Base-by-base conservation (phyloP, 2,113 vertebrate genomes). In the Gobius niger region DNA sequence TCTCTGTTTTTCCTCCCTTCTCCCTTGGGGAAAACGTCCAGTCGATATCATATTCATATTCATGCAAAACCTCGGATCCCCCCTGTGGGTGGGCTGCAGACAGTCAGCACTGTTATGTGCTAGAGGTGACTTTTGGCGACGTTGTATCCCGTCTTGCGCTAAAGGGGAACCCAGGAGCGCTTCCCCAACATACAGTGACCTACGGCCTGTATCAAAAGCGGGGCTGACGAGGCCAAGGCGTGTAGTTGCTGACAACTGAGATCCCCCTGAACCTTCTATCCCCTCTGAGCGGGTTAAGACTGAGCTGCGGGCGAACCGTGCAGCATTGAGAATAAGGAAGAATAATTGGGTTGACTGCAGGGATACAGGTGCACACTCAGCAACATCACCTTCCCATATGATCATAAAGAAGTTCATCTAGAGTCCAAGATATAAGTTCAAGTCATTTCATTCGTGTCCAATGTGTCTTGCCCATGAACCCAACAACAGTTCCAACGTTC, bases 41-140 rank as follows among this genome's bases (percentile, higher is more conserved):
- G 81, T 88, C 87, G 85, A 87, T 89, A 87, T 84, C 77, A 70
- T 82, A 90, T 89, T 90, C 84, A 89, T 89, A 89, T 89, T 90
- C 82, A 88, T 82, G 65, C 50, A 73, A 79, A 81, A 70, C 72
- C 74, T 65, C 42, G 1, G 61, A 75, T 75, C 53, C 72, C 53
- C 72, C 47, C 83, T 68, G 63, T 68, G 76, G 86, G 84, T 84
- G 85, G 75, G 82, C 83, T 60, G 49, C 81, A 83, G 84, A 78
- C 83, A 81, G 85, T 86, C 84, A 88, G 84, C 81, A 87, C 68
- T 84, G 84, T 69, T 77, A 79, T 88, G 85, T 85, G 80, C 82
- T 83, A 84, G 85, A 88, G 90, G 90, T 90, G 87, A 91, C 88
- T 88, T 67, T 74, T 73, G 19, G 70, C 77, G 85, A 84, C 78